Base-by-base conservation (phyloP, 2,113 vertebrate genomes). In the Poecile atricapillus region DNA sequence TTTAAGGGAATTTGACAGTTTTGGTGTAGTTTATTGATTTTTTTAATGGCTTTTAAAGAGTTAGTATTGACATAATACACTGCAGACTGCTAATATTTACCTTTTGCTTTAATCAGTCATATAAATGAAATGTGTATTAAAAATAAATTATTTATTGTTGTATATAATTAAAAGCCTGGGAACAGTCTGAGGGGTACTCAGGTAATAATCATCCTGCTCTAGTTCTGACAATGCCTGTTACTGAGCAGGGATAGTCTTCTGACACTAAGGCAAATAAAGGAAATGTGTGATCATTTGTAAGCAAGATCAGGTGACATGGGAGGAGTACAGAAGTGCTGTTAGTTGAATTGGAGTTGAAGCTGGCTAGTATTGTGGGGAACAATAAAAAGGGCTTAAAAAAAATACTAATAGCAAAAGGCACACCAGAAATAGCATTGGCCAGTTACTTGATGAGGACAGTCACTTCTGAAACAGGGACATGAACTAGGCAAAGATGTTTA, bases 1-100 rank as follows among this genome's bases (percentile, higher is more conserved):
- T 84, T 91, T 56, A 77, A 86, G 30, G 20, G 58, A 83, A 68
- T 87, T 85, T 65, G 49, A 56, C 64, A 75, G 39, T 71, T 89
- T 87, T 80, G 37, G 22, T 63, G n/a, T 23, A 80, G 30, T 65
- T 89, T 88, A 79, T 44, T 50, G 41, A 46, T 86, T 82, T 93
- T 15, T 59, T 55, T 31, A 4, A 31, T 83, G 55, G 9, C 64
- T 83, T 70, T 74, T 67, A 35, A 93, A 58, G 33, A 7, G 20
- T 78, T 86, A 28, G 11, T 64, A 39, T 59, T 82, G 69, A 52
- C 56, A 58, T 83, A 77, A 90, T 68, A 65, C 2, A 30, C 23
- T 65, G 7, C 17, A 74, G 52, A 70, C 21, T 70, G 55, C 35
- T 47, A 68, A 1, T 74, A 80, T 86, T 86, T 92, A 74, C 55